Percentiles rank a stretch among this genome's conserved stretches.
phyloP scores from a whole-genome alignment of 30 jellyfish, hydroid and myxozoan species.

The Turritopsis rubra region DNA sequence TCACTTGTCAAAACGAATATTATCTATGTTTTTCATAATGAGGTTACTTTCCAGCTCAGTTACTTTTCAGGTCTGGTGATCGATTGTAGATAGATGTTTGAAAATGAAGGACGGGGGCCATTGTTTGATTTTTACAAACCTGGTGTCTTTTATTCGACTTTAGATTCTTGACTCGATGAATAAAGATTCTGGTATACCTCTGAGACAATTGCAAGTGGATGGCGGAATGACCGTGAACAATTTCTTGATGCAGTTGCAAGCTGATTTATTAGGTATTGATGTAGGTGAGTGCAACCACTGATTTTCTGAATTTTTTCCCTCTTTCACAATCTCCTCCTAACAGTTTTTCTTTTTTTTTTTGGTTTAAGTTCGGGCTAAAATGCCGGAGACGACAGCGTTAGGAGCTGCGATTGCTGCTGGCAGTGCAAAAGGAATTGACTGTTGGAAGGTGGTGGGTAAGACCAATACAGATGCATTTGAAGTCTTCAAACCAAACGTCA shows the following conservation, averaged over 20 bases:
- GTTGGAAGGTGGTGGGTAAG: conserved; percentile 36
- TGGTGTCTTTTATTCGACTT: neutral
- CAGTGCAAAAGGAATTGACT: conserved; percentile 57
- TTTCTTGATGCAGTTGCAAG: conserved; percentile 71
- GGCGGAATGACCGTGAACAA: conserved; percentile 88
- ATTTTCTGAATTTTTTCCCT: neutral
- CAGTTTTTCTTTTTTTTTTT: neutral
- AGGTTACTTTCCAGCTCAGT: too few relatives aligned
- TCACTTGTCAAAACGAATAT: too few relatives aligned
- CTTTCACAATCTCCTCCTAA: neutral
- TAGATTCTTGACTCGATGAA: conserved; percentile 80
- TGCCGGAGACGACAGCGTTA: conserved; percentile 89
- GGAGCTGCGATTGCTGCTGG: conserved; percentile 98
- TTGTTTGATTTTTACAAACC: too few relatives aligned
- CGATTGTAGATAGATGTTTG: too few relatives aligned
- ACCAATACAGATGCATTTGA: neutral
- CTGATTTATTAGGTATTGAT: conserved; percentile 61
- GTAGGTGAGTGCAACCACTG: conserved; percentile 36
- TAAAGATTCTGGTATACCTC: conserved; percentile 79
- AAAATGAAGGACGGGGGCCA: too few relatives aligned
- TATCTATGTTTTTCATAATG: too few relatives aligned
- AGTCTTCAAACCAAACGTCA: conserved; percentile 26
- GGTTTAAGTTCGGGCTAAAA: conserved; percentile 48
- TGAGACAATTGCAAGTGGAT: conserved; percentile 66
- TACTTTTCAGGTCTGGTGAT: too few relatives aligned